Evolutionary conservation across 2,113 vertebrate genomes (phyloP).

Genomic region (zebrafish (Danio rerio)): GRCz12tu NC_133177.1:33651501-33652000

Average conservation of each 20-base stretch:
- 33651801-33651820: no score
- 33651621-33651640: not conserved
- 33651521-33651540: conserved; percentile 24
- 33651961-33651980: no score
- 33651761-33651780: not conserved
- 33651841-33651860: no score
- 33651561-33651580: conserved; percentile 37
- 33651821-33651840: no score
- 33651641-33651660: not conserved
- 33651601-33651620: conserved; percentile 19
- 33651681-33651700: not conserved
- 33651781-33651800: no score
- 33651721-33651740: not conserved
- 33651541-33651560: not conserved
- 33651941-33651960: no score
- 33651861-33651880: no score
- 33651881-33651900: no score
- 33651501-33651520: conserved; percentile 34
- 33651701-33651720: not conserved
- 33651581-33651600: conserved; percentile 29
- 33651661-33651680: conserved; percentile 3
- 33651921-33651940: no score
- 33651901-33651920: no score
- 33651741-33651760: not conserved
- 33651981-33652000: no score